Percentiles rank a stretch among this genome's conserved stretches.
These are phyloP conservation scores for Geococcyx californianus DNA, from an alignment of 2,113 vertebrate species.

Conservation along the genomic window DNA sequence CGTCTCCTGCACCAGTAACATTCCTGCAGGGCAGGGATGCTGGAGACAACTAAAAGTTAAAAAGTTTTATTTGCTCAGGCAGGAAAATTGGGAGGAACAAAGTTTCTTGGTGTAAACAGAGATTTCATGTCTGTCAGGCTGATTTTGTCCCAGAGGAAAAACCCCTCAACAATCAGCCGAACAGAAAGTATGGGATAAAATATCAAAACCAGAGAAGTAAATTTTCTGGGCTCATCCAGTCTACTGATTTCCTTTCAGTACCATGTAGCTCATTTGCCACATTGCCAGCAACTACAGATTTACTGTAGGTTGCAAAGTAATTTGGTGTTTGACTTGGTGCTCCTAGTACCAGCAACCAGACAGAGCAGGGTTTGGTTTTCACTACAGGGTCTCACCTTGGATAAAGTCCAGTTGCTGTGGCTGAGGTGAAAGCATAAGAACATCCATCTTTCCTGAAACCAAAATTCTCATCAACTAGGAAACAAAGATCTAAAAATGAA, in stretches of 20 bases:
- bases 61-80: constrained; percentile 15
- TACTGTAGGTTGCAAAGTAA: background rate
- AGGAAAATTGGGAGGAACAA: constrained; percentile 13
- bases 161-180: background rate
- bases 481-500: background rate
- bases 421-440: background rate
- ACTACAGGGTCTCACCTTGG: background rate
- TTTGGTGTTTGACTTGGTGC: background rate
- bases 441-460: background rate
- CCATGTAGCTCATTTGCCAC: background rate
- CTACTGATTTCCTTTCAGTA: constrained; percentile 1
- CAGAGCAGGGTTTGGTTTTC: background rate
- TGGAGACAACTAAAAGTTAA: background rate
- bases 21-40: constrained; percentile 26
- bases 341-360: background rate
- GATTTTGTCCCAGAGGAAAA: background rate
- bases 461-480: background rate
- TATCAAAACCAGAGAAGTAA: background rate
- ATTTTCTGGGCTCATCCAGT: background rate
- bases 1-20: constrained; percentile 17
- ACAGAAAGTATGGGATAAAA: background rate
- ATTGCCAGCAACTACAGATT: background rate
- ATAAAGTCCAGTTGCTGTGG: background rate
- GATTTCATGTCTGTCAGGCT: background rate
- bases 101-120: constrained; percentile 7